Conservation (phyloP, 2,113 vertebrate genomes). For the Seriola dumerili region DNA sequence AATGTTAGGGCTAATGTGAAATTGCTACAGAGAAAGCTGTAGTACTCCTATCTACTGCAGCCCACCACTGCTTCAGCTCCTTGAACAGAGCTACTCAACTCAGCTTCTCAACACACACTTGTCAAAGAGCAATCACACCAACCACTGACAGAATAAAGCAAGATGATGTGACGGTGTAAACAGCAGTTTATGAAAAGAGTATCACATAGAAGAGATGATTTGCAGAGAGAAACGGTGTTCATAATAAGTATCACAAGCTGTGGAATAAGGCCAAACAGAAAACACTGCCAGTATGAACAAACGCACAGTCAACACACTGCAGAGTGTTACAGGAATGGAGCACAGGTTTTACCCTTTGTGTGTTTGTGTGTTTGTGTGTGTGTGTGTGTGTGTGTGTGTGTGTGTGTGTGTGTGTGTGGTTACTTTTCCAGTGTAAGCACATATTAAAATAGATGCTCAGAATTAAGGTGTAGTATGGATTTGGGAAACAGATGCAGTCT, state of each 20-base stretch:
- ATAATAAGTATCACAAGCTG: constrained; percentile 11
- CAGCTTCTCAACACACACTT: constrained; percentile 15
- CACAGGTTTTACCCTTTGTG: background rate
- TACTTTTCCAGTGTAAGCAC: background rate
- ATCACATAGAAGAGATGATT: constrained; percentile 2
- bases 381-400: too few species aligned
- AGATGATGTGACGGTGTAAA: constrained; percentile 15
- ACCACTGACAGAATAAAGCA: constrained; percentile 39
- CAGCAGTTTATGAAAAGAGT: constrained; percentile 27
- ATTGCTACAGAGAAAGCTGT: background rate
- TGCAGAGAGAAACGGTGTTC: background rate
- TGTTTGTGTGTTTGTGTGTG: background rate
- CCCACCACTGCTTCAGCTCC: constrained; percentile 18
- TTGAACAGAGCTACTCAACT: background rate
- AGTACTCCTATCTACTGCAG: background rate
- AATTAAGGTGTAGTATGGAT: background rate
- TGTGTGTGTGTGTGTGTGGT: too few species aligned
- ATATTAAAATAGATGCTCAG: background rate
- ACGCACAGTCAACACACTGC: background rate
- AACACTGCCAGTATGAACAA: background rate
- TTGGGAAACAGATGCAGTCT: background rate
- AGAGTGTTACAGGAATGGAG: background rate
- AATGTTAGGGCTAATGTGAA: background rate
- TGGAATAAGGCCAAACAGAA: background rate
- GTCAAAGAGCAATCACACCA: constrained; percentile 49